Percentiles rank a stretch among this genome's conserved stretches.
These are phyloP conservation scores for Anser cygnoides DNA, from an alignment of 2,113 vertebrate species.

Conservation along the genomic window DNA sequence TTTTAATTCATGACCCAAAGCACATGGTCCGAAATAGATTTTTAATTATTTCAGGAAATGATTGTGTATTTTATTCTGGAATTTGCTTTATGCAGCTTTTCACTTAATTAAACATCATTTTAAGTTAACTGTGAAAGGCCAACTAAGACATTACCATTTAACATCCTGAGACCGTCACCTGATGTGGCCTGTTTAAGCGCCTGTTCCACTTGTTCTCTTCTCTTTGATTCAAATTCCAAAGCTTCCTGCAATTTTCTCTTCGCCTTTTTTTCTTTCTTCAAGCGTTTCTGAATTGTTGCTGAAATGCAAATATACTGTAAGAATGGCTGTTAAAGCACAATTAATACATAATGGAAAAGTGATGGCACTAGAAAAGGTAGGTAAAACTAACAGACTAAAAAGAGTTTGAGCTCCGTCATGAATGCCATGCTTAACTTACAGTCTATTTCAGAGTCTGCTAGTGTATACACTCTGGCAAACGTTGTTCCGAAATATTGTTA, in stretches of 20 bases:
- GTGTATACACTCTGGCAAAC: neutral
- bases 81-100: constrained; percentile 26
- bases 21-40: constrained; percentile 42
- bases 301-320: constrained; percentile 30
- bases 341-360: neutral
- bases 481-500: neutral
- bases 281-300: constrained; percentile 90
- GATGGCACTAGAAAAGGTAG: neutral
- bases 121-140: constrained; percentile 44
- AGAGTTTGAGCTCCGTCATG: neutral
- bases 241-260: constrained; percentile 95
- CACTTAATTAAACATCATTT: constrained; percentile 14
- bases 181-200: constrained; percentile 84
- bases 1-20: constrained; percentile 53
- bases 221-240: constrained; percentile 89
- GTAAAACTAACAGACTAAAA: neutral
- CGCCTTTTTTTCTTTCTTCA: constrained; percentile 92
- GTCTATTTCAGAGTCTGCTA: neutral
- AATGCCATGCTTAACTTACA: neutral
- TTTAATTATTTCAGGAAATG: constrained; percentile 51
- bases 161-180: constrained; percentile 83
- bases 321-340: neutral
- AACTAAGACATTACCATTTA: constrained; percentile 80
- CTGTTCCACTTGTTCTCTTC: constrained; percentile 89
- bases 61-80: neutral